Percentiles rank a stretch among this genome's conserved stretches.
These are phyloP conservation scores for Onychomys torridus DNA, from an alignment of 2,797 vertebrate genomes.

Conservation along the genomic window DNA sequence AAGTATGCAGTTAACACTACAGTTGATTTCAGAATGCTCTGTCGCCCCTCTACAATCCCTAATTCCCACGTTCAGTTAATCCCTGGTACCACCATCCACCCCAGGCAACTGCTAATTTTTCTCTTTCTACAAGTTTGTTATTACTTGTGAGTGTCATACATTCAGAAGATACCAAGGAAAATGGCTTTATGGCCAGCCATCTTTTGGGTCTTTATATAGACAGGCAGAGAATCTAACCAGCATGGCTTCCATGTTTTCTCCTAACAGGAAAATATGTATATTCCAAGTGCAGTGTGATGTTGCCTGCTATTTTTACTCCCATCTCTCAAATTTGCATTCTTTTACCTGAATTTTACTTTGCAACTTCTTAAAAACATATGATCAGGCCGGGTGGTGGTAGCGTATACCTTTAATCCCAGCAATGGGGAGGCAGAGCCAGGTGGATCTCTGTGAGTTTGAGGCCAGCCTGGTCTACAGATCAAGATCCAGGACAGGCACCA, in stretches of 20 bases:
- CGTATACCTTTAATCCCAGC: too few species aligned
- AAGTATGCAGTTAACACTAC: background rate
- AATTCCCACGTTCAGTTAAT: background rate
- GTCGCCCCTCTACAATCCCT: background rate
- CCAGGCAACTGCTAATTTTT: background rate
- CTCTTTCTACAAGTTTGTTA: conserved; percentile 10
- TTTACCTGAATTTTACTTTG: conserved; percentile 73
- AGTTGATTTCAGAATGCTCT: background rate
- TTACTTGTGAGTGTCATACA: background rate
- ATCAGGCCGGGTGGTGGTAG: background rate
- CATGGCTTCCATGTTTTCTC: background rate
- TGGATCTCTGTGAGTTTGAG: too few species aligned
- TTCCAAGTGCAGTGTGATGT: background rate
- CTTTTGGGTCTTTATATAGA: background rate
- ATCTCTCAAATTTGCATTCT: conserved; percentile 64
- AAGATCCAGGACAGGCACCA: too few species aligned
- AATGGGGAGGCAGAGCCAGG: too few species aligned
- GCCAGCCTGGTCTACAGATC: too few species aligned
- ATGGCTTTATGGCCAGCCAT: background rate
- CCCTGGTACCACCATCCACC: background rate
- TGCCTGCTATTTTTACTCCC: background rate
- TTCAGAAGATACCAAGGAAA: background rate
- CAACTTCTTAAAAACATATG: background rate
- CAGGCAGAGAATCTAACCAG: background rate
- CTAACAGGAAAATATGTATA: background rate